These are phyloP conservation scores for Brenthis ino DNA, from an alignment of 2,888 invertebrate genomes.

Conservation along the genomic window DNA sequence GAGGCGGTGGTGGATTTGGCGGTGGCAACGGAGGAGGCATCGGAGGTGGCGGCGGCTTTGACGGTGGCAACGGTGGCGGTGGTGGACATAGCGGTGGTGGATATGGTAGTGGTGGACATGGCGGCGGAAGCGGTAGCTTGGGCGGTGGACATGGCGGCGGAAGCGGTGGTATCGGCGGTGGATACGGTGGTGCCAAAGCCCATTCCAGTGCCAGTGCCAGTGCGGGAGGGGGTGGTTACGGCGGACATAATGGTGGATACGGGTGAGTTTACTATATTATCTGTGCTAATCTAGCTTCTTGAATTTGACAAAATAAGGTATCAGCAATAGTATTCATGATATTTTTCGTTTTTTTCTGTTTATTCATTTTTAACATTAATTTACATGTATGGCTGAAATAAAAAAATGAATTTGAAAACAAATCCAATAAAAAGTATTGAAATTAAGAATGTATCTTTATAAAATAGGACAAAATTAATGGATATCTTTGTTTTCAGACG, in stretches of 20 bases:
- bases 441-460: too few species aligned
- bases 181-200: slow-evolving; percentile 31
- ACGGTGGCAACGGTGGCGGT: slow-evolving; percentile 25
- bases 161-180: slow-evolving; percentile 44
- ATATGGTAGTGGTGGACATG: slow-evolving; percentile 37
- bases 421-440: too few species aligned
- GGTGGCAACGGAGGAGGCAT: slow-evolving; percentile 20
- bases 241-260: slow-evolving; percentile 39
- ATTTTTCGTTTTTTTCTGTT: too few species aligned
- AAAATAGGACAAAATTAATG: neutral
- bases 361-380: too few species aligned
- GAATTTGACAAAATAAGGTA: neutral
- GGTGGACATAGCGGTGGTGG: slow-evolving; percentile 33
- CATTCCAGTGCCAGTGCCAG: slow-evolving; percentile 8
- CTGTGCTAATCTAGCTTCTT: neutral
- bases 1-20: slow-evolving; percentile 29
- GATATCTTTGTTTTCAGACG: slow-evolving; percentile 54
- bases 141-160: slow-evolving; percentile 41
- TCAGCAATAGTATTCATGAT: neutral
- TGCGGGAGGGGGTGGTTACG: slow-evolving; percentile 36
- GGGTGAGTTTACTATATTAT: slow-evolving; percentile 47
- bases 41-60: neutral
- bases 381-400: too few species aligned
- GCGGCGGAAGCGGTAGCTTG: slow-evolving; percentile 10
- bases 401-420: too few species aligned